Percentiles rank a stretch among this genome's conserved stretches.
These are phyloP conservation scores for Trematocara stigmaticum DNA, from an alignment of 2,113 vertebrate genomes.

Conservation along the genomic window DNA sequence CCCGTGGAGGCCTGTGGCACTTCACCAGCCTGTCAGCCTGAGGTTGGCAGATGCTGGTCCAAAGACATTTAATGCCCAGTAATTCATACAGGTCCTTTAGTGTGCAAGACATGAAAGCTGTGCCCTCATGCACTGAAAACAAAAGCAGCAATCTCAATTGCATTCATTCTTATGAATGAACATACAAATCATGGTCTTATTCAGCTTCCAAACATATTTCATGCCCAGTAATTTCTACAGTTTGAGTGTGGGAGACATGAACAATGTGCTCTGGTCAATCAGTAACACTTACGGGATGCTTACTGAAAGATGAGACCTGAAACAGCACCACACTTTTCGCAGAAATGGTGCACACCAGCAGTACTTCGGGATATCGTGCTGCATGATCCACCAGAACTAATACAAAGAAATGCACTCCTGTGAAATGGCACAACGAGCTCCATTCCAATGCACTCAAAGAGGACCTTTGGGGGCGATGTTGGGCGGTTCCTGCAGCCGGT, in stretches of 20 bases:
- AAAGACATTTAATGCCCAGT: neutral
- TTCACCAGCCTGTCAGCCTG: neutral
- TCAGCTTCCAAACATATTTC: neutral
- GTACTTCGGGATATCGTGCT: neutral
- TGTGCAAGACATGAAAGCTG: neutral
- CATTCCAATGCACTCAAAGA: neutral
- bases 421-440: neutral
- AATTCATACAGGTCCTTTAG: neutral
- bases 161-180: accelerated
- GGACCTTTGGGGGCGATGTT: neutral
- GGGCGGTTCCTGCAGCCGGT: neutral
- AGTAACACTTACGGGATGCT: neutral
- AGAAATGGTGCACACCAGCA: neutral
- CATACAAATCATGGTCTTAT: neutral
- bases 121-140: neutral
- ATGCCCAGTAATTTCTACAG: neutral
- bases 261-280: neutral
- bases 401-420: accelerated
- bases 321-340: neutral
- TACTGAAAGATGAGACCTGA: neutral
- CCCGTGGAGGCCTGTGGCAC: neutral
- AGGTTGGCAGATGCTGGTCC: neutral
- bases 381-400: neutral
- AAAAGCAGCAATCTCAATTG: neutral
- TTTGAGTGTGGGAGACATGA: neutral